Evolutionary conservation across 2,113 vertebrate species (phyloP).

Genomic region (Panurus biarmicus): DNA sequence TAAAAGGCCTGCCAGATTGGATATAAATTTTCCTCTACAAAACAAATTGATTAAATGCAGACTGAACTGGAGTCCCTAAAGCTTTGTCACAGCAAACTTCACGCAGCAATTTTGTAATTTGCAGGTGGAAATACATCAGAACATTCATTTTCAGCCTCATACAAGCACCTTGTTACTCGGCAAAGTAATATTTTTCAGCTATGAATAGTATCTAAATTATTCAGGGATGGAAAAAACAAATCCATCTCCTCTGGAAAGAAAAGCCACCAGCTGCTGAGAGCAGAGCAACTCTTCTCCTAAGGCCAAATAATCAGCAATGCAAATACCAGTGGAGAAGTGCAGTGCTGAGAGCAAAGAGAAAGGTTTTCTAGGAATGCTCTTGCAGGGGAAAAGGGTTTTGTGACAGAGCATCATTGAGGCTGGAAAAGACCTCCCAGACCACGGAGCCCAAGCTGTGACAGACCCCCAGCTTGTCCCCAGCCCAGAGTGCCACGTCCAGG

Average conservation of each 20-base stretch:
- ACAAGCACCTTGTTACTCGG: not conserved
- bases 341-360: not conserved
- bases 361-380: not conserved
- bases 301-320: not conserved
- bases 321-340: not conserved
- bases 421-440: not conserved
- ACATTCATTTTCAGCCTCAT: not conserved
- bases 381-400: not conserved
- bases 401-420: not conserved
- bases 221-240: constrained; percentile 14
- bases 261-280: not conserved
- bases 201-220: constrained; percentile 8
- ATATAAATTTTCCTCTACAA: not conserved
- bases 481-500: not conserved
- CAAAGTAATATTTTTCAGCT: not conserved
- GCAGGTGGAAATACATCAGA: not conserved
- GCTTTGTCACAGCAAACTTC: not conserved
- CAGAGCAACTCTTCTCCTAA: not conserved
- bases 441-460: not conserved
- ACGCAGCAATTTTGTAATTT: not conserved
- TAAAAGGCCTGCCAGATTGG: not conserved
- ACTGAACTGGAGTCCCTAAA: not conserved
- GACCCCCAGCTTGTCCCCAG: not conserved
- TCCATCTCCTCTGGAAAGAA: not conserved
- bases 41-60: constrained; percentile 1